Conservation (phyloP, 2,113 vertebrate species). For the Coracopsis vasa region DNA sequence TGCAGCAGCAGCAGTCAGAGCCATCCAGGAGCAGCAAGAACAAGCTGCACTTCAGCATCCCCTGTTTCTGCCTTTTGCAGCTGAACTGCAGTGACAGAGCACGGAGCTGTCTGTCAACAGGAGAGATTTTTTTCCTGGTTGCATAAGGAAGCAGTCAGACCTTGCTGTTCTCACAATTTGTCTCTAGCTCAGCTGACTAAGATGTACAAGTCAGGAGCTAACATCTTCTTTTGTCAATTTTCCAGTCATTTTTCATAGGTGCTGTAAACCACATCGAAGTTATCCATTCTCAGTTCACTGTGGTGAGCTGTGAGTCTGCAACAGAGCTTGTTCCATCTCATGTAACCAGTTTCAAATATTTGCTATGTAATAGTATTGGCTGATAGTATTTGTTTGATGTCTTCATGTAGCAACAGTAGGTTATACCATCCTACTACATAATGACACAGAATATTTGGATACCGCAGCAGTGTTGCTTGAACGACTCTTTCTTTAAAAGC, state of each 20-base stretch:
- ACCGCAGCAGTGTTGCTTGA: background rate
- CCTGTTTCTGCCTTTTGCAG: background rate
- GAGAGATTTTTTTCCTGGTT: background rate
- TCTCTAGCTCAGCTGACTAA: background rate
- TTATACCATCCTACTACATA: background rate
- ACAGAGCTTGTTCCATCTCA: background rate
- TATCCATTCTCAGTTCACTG: background rate
- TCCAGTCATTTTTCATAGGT: background rate
- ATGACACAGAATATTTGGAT: background rate
- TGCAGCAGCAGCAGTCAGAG: background rate
- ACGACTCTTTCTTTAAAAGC: background rate
- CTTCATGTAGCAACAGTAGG: background rate
- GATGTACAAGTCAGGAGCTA: background rate
- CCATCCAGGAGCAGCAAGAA: fast-evolving
- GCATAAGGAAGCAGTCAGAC: conserved; percentile 26
- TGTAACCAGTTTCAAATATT: background rate
- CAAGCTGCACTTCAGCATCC: fast-evolving
- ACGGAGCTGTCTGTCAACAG: background rate
- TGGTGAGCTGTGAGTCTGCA: background rate
- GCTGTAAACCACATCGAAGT: background rate
- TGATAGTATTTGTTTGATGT: background rate
- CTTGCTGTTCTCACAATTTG: background rate
- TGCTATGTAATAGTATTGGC: background rate
- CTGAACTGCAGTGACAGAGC: background rate
- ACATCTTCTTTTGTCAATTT: background rate